Base-by-base conservation (phyloP, 1,140 invertebrate species). In the Drosophila gunungcola region DNA sequence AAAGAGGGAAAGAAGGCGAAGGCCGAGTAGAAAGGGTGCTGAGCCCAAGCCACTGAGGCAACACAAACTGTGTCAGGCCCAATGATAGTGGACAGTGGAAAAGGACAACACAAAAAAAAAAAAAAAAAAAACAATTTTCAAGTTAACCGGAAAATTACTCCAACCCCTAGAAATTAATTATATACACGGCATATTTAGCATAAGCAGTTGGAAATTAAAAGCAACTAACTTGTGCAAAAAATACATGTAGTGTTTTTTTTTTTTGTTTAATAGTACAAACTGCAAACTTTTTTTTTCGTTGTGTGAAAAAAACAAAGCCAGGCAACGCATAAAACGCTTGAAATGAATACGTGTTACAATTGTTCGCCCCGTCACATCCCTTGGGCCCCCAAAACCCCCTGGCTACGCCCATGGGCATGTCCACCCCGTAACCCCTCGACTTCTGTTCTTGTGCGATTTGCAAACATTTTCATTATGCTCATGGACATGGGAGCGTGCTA, bases 301-400 rank as follows among this genome's bases (percentile, higher is more conserved):
- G 48, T 5, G 48, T 49, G 48, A 34, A 16, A 10, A 10, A 16
- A 34, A 7, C 12, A 29, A 49, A 13, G 46, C 64, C 83, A 52
- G 63, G 68, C 68, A 89, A 70, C 84, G 84, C 84, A 89, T 88
- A 88, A 83, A 88, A 84, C 77, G 80, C 85, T 89, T 88, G 84
- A 89, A 89, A 88, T 89, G 84, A 89, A 89, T 84, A 84, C 84
- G 80, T 89, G 76, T 74, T 68, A 56, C 62, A 67, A 72, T 76
- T 82, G 72, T 78, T 48, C 32, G 46, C n/a, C 34, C 61, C 41
- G 13, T 16, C 29, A n/a, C 46, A 9, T 12, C 46, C 7, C 46
- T 32, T 7, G 29, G 48, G 21, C 16, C 43, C 27, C n/a, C 39
- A 6, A 1, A 5, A 5, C 6, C 4, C 41, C 29, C 34, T 25